These are phyloP conservation scores for Myocastor coypus DNA, from an alignment of 2,113 vertebrate species.

Conservation along the genomic window DNA sequence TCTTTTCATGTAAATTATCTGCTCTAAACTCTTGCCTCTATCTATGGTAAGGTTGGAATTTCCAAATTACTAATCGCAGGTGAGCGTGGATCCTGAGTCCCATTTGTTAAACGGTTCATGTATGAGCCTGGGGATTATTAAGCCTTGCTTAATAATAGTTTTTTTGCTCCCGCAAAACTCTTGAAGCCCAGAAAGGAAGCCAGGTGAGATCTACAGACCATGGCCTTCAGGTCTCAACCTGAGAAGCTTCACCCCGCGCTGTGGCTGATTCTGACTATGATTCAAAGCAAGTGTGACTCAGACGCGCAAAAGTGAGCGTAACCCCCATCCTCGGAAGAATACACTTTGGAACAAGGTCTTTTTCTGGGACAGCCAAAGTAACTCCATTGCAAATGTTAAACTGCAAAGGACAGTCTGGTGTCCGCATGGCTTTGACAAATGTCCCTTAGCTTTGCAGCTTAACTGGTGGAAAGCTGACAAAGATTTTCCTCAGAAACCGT, in stretches of 20 bases:
- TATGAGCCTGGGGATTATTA: background rate
- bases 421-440: slow-evolving; percentile 19
- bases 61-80: slow-evolving; percentile 66
- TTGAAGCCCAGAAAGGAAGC: background rate
- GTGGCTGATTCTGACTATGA: background rate
- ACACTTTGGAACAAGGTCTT: background rate
- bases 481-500: background rate
- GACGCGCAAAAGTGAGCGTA: background rate
- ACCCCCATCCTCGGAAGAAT: background rate
- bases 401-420: slow-evolving; percentile 80
- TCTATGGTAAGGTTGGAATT: slow-evolving; percentile 56
- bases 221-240: slow-evolving; percentile 13
- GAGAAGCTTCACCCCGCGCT: background rate
- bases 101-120: background rate
- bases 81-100: slow-evolving; percentile 24
- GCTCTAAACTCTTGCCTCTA: slow-evolving; percentile 3
- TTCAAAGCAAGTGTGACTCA: background rate
- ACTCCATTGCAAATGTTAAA: slow-evolving; percentile 91
- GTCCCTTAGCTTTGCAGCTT: slow-evolving; percentile 11
- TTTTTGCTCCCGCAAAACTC: slow-evolving; percentile 6
- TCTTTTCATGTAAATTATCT: slow-evolving; percentile 37
- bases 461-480: background rate
- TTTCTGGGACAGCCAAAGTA: slow-evolving; percentile 82
- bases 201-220: background rate
- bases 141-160: slow-evolving; percentile 24